Conservation (phyloP, 2,888 invertebrate genomes). For the Deilephila elpenor region DNA sequence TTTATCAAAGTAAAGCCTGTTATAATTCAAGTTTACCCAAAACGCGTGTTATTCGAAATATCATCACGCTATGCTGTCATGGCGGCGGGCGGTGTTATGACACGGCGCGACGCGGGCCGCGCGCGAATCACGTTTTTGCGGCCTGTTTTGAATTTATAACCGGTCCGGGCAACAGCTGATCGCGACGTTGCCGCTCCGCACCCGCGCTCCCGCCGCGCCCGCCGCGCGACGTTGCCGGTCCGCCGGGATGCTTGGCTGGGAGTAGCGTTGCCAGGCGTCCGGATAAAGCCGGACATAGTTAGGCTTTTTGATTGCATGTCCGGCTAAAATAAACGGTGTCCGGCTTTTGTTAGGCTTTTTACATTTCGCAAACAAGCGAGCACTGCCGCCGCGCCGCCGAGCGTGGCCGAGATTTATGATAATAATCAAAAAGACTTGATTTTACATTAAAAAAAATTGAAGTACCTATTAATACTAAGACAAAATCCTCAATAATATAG, state of each 20-base stretch:
- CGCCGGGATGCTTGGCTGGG: conserved; percentile 46
- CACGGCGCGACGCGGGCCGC: neutral
- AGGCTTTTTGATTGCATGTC: no score
- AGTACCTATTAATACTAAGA: no score
- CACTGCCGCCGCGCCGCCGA: no score
- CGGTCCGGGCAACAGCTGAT: conserved; percentile 77
- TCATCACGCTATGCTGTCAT: neutral
- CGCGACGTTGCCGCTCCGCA: conserved; percentile 62
- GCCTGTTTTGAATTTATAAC: conserved; percentile 78
- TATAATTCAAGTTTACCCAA: neutral
- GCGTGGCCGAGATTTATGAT: no score
- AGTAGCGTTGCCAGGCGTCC: no score
- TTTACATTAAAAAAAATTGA: no score
- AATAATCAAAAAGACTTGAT: no score
- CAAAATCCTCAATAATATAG: no score
- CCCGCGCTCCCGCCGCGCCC: conserved; percentile 48
- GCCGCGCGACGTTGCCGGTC: conserved; percentile 66
- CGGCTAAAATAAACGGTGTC: no score
- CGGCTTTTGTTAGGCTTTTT: no score
- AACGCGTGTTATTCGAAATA: neutral
- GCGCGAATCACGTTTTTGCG: conserved; percentile 62
- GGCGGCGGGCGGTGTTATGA: conserved; percentile 16
- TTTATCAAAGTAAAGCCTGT: neutral
- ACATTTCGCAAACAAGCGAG: no score
- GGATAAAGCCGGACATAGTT: no score